Conservation (phyloP, 2,113 vertebrate species). For the Tiliqua scincoides region DNA sequence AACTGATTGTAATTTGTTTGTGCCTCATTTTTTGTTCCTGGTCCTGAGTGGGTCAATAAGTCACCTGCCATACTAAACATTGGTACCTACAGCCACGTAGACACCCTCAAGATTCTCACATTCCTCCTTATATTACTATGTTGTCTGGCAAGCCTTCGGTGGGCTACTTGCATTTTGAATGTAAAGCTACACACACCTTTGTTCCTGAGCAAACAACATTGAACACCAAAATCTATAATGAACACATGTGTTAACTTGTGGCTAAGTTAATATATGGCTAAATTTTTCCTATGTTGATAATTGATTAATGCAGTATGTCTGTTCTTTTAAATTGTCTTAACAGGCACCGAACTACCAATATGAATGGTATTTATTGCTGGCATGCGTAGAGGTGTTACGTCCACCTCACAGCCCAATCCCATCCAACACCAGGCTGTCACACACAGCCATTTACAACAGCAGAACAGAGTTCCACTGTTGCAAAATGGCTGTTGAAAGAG, state of each 20-base stretch:
- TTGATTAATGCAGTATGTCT: neutral
- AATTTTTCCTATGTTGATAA: neutral
- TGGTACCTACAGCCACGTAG: neutral
- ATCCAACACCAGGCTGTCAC: too few relatives aligned
- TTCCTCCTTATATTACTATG: neutral
- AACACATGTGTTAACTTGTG: too few relatives aligned
- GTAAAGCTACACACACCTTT: neutral
- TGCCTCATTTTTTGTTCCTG: neutral
- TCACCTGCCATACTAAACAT: too few relatives aligned
- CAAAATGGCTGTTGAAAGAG: too few relatives aligned
- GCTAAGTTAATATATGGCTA: neutral
- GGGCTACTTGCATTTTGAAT: neutral
- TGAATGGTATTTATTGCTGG: neutral
- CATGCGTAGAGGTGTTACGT: neutral
- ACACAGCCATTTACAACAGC: too few relatives aligned
- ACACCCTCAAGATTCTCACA: neutral
- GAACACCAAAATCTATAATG: too few relatives aligned
- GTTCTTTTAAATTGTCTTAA: neutral
- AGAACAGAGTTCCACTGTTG: too few relatives aligned
- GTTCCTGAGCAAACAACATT: neutral
- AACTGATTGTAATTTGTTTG: too few relatives aligned
- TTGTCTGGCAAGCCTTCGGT: neutral
- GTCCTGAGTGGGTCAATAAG: neutral
- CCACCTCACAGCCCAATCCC: neutral
- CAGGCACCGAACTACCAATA: neutral